These are phyloP conservation scores for Notospermus geniculatus DNA, from an alignment of 1,140 invertebrate genomes.

Conservation along the genomic window DNA sequence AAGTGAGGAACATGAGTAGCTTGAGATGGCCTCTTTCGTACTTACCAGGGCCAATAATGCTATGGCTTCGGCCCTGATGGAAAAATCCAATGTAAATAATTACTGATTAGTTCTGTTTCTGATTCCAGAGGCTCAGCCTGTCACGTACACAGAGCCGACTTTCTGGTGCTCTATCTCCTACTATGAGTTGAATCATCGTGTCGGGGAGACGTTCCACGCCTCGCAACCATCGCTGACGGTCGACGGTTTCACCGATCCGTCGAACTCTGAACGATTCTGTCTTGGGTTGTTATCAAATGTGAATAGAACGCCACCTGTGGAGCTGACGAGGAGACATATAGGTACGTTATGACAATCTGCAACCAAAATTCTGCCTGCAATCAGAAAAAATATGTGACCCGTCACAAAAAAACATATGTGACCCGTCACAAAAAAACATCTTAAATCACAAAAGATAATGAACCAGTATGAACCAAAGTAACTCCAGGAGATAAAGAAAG, in stretches of 20 bases:
- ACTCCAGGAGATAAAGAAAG: too few species aligned
- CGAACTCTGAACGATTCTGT: conserved; percentile 74
- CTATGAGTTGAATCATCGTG: conserved; percentile 93
- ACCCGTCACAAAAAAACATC: too few species aligned
- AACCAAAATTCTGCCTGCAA: too few species aligned
- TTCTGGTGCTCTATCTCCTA: conserved; percentile 99
- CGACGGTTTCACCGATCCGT: conserved; percentile 81
- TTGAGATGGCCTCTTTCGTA: too few species aligned
- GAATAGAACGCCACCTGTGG: conserved; percentile 89
- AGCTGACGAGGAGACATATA: conserved; percentile 92
- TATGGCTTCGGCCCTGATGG: too few species aligned
- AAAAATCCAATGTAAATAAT: too few species aligned
- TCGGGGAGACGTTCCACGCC: conserved; percentile 96
- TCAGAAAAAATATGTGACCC: too few species aligned
- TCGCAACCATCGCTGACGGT: conserved; percentile 95
- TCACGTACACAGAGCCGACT: conserved; percentile 94
- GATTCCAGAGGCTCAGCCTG: conserved; percentile 83
- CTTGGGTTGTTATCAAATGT: conserved; percentile 95
- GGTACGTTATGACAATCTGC: conserved; percentile 68
- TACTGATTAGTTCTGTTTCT: conserved; percentile 2
- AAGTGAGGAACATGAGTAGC: too few species aligned
- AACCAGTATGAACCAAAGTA: too few species aligned
- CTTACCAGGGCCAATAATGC: too few species aligned
- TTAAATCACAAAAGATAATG: too few species aligned
- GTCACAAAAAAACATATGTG: too few species aligned